Percentiles rank a stretch among this genome's conserved stretches.
These are phyloP conservation scores for Epizoanthus ramosus DNA, from an alignment of 92 coral and sea anemone species.

Conservation along the genomic window DNA sequence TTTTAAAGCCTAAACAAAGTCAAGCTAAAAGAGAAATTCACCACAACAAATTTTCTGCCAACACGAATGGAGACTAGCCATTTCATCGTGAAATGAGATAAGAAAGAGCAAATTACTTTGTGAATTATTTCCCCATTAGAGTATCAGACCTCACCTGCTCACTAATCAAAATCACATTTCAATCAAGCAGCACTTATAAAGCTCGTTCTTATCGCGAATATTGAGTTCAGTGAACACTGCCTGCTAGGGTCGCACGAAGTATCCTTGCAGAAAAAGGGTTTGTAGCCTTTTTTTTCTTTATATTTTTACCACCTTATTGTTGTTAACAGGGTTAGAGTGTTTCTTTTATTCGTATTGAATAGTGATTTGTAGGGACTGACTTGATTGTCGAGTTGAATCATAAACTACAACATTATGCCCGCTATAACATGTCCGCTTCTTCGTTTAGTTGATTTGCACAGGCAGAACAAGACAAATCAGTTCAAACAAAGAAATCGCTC, in stretches of 20 bases:
- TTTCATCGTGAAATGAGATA: neutral
- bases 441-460: neutral
- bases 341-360: neutral
- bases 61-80: constrained; percentile 4
- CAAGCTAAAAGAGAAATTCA: neutral
- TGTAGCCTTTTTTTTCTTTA: neutral
- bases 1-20: constrained; percentile 17
- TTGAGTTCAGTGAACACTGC: neutral
- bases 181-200: neutral
- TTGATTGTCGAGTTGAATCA: neutral
- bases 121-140: constrained; percentile 11
- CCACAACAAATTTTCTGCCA: constrained; percentile 1
- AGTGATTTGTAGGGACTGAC: neutral
- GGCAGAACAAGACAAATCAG: neutral
- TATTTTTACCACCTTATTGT: neutral
- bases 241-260: neutral
- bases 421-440: neutral
- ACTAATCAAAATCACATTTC: neutral
- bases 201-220: neutral
- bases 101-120: constrained; percentile 14
- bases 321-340: neutral
- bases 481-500: neutral
- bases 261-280: neutral
- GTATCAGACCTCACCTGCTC: constrained; percentile 7
- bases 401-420: neutral